A percentile compares a stretch with the other conserved stretches of the same genome.
Conservation (phyloP, 2,113 vertebrate species). For the Tor tambroides region DNA sequence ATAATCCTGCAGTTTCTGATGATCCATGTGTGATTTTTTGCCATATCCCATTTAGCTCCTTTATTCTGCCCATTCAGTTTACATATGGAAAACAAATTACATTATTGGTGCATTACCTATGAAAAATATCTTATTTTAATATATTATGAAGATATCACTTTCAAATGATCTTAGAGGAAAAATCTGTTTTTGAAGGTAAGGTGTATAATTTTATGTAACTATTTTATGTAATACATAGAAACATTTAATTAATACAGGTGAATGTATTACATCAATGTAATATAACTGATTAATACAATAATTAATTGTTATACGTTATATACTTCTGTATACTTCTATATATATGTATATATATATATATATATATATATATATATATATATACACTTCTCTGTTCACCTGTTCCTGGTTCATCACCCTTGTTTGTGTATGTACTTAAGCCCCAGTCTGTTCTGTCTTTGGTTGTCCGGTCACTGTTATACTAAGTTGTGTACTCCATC, state of each 20-base stretch:
- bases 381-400: no score
- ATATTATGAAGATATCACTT: background rate
- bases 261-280: background rate
- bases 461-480: no score
- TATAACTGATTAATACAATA: background rate
- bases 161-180: background rate
- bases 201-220: background rate
- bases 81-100: background rate
- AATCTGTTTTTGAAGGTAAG: background rate
- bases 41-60: background rate
- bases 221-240: background rate
- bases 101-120: background rate
- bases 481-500: no score
- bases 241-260: background rate
- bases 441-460: no score
- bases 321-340: no score
- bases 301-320: background rate
- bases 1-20: background rate
- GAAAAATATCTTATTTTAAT: background rate
- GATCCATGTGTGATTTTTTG: background rate
- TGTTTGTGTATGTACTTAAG: no score
- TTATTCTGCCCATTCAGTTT: background rate
- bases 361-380: no score
- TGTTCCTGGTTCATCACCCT: no score
- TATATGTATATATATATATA: no score